These are phyloP conservation scores for Perizoma affinitatum DNA, from an alignment of 2,888 invertebrate species.

Conservation along the genomic window DNA sequence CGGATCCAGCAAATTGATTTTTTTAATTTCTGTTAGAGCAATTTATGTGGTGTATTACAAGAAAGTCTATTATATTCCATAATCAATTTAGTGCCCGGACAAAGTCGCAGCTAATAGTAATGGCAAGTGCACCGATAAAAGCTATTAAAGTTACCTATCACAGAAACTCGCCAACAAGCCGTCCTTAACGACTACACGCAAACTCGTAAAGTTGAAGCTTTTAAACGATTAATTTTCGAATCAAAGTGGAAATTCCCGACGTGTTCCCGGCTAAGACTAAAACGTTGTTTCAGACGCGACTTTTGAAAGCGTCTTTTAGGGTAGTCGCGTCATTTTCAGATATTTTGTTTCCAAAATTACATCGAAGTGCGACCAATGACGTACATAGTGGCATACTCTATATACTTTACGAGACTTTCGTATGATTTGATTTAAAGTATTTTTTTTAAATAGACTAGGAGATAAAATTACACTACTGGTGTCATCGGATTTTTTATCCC, in stretches of 20 bases:
- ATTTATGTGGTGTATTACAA: no score
- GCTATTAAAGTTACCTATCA: slow-evolving; percentile 28
- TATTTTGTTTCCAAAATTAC: background rate
- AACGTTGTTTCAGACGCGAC: slow-evolving; percentile 12
- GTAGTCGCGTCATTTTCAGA: no score
- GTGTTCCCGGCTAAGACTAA: slow-evolving; percentile 24
- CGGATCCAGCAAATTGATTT: no score
- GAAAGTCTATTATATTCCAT: background rate
- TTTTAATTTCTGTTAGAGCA: no score
- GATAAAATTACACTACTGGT: no score
- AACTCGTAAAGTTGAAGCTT: slow-evolving; percentile 31
- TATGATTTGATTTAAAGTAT: no score
- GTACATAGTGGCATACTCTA: no score
- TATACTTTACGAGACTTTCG: no score
- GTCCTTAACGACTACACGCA: slow-evolving; percentile 29
- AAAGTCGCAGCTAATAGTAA: slow-evolving; percentile 17
- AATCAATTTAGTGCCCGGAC: slow-evolving; percentile 20
- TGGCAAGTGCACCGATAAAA: slow-evolving; percentile 22
- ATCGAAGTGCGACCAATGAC: background rate
- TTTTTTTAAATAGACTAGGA: no score
- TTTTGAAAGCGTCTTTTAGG: slow-evolving; percentile 2
- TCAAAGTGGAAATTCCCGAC: slow-evolving; percentile 33
- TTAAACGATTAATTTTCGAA: slow-evolving; percentile 34
- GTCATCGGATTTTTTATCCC: no score
- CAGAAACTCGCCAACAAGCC: slow-evolving; percentile 23